Percentiles rank a stretch among this genome's conserved stretches.
These are phyloP conservation scores for Xylocampa areola DNA, from an alignment of 2,888 invertebrate species.

Conservation along the genomic window DNA sequence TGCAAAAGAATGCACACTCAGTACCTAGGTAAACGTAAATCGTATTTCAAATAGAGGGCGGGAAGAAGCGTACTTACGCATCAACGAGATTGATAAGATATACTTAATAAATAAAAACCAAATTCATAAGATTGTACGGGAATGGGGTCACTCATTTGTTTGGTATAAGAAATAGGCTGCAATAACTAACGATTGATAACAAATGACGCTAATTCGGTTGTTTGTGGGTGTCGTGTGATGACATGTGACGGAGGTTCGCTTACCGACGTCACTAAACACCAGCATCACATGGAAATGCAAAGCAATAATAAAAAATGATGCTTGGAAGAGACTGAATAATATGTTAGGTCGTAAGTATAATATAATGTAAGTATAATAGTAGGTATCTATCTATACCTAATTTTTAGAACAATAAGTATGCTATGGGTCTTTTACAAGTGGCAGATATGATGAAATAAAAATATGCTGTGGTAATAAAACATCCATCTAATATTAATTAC, in stretches of 20 bases:
- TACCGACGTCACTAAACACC: slow-evolving; percentile 65
- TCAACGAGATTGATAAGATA: slow-evolving; percentile 19
- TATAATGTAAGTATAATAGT: not conserved
- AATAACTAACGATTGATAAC: slow-evolving; percentile 39
- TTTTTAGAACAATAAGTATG: too few species aligned
- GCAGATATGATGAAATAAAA: not conserved
- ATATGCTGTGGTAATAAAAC: not conserved
- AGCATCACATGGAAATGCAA: slow-evolving; percentile 13
- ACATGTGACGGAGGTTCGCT: slow-evolving; percentile 67
- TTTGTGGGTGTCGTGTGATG: slow-evolving; percentile 55
- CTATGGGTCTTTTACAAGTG: too few species aligned
- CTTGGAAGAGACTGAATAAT: not conserved
- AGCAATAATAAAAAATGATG: slow-evolving; percentile 5
- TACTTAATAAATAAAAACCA: slow-evolving; percentile 30
- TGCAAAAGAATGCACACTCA: not conserved
- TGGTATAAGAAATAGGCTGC: slow-evolving; percentile 42
- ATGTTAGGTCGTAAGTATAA: too few species aligned
- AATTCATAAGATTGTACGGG: slow-evolving; percentile 13
- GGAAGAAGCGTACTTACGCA: slow-evolving; percentile 1
- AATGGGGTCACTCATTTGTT: slow-evolving; percentile 49
- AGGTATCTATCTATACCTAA: not conserved
- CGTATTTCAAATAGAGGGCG: not conserved
- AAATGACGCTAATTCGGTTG: slow-evolving; percentile 53
- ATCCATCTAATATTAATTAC: not conserved
- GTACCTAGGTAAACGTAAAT: not conserved